Evolutionary conservation across 2,888 invertebrate species (phyloP).

Genomic region (Exocentrus adspersus): DNA sequence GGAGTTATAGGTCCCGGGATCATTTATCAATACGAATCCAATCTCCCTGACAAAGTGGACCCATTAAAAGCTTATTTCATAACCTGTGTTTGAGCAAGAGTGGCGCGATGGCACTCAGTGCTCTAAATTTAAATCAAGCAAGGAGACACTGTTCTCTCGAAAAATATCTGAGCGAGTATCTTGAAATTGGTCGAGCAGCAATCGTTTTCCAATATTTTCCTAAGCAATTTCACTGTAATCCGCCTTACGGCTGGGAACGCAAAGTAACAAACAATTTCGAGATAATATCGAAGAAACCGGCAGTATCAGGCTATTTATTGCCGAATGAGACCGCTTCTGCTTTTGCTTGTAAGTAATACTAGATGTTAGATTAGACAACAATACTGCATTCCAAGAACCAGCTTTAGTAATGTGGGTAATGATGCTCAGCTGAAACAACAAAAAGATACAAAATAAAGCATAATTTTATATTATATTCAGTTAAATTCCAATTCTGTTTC

Average conservation of each 20-base stretch:
- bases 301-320: too few species aligned
- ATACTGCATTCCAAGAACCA: too few species aligned
- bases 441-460: too few species aligned
- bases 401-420: too few species aligned
- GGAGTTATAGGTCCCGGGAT: too few species aligned
- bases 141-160: slow-evolving; percentile 12
- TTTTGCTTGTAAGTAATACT: too few species aligned
- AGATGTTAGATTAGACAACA: too few species aligned
- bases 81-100: background rate
- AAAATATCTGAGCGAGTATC: slow-evolving; percentile 11
- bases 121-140: slow-evolving; percentile 16
- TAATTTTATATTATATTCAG: too few species aligned
- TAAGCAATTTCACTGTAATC: slow-evolving; percentile 17
- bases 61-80: slow-evolving; percentile 21
- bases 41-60: slow-evolving; percentile 3
- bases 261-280: slow-evolving; percentile 5
- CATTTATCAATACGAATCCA: slow-evolving; percentile 16
- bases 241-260: slow-evolving; percentile 5
- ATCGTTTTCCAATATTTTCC: slow-evolving; percentile 27
- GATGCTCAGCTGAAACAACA: too few species aligned
- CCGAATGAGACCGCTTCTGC: too few species aligned
- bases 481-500: too few species aligned
- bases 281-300: background rate
- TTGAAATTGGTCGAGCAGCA: slow-evolving; percentile 18
- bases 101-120: slow-evolving; percentile 5